Percentiles rank a stretch among this genome's conserved stretches.
Evolutionary conservation across 2,113 vertebrate species (phyloP).

Genomic region (Xyrauchen texanus): DNA sequence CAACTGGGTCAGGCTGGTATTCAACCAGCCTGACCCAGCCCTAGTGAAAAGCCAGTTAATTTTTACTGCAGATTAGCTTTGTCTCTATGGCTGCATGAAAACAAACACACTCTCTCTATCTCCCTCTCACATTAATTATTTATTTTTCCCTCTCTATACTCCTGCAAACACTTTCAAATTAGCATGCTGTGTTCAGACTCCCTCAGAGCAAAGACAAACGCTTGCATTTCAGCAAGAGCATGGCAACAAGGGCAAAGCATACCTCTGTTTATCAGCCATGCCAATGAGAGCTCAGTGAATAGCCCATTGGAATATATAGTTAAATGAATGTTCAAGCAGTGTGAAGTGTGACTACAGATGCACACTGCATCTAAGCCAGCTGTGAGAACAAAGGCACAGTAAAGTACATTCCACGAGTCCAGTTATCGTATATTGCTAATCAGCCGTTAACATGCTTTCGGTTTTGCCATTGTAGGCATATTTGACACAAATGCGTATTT

Average conservation of each 20-base stretch:
- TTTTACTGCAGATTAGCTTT: slow-evolving; percentile 29
- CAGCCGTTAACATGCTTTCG: slow-evolving; percentile 57
- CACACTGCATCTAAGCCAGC: slow-evolving; percentile 57
- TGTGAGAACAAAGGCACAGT: slow-evolving; percentile 48
- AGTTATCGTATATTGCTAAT: slow-evolving; percentile 68
- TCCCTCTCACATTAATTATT: not conserved
- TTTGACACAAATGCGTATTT: not conserved
- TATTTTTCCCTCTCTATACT: not conserved
- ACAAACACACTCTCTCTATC: not conserved
- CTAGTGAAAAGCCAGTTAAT: too few species aligned
- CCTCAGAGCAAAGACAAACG: slow-evolving; percentile 35
- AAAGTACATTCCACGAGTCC: slow-evolving; percentile 45
- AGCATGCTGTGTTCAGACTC: slow-evolving; percentile 21
- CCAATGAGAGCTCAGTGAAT: slow-evolving; percentile 42
- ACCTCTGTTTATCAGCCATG: slow-evolving; percentile 64
- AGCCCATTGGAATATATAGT: slow-evolving; percentile 44
- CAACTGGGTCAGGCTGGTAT: too few species aligned
- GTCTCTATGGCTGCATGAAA: slow-evolving; percentile 26
- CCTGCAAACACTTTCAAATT: not conserved
- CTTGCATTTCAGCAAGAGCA: slow-evolving; percentile 60
- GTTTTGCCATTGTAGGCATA: too few species aligned
- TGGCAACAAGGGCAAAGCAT: slow-evolving; percentile 57
- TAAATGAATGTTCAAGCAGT: slow-evolving; percentile 55
- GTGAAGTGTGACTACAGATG: slow-evolving; percentile 42
- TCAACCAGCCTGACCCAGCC: too few species aligned